phyloP scores from a whole-genome alignment of 2,888 invertebrate species.

The Cryptosula pallasiana region DNA sequence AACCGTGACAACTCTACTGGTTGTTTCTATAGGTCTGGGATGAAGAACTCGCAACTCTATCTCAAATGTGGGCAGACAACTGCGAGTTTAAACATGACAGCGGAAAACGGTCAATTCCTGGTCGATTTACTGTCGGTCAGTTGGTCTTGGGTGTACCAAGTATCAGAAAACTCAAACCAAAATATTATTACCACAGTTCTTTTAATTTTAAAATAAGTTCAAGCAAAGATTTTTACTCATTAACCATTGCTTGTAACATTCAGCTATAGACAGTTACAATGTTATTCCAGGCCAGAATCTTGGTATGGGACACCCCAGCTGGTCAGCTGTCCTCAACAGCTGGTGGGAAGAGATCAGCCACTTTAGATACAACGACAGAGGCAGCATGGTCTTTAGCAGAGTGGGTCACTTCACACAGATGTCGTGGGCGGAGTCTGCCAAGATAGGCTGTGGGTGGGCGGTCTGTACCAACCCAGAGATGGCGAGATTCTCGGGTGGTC shows the following conservation, averaged over 20 bases:
- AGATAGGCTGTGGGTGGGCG: conserved; percentile 11
- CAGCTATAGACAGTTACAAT: neutral
- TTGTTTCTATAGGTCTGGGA: conserved; percentile 25
- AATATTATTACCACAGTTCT: neutral
- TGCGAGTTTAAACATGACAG: conserved; percentile 27
- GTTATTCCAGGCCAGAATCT: conserved; percentile 14
- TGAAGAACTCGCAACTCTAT: conserved; percentile 24
- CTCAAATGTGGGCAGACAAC: conserved; percentile 27
- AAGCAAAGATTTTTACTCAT: neutral
- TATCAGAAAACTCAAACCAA: neutral
- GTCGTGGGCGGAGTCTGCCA: conserved; percentile 21
- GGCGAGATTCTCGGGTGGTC: neutral
- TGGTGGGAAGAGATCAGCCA: conserved; percentile 7
- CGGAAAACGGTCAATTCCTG: conserved; percentile 23
- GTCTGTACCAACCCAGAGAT: neutral
- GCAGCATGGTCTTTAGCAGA: neutral
- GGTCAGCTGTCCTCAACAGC: neutral
- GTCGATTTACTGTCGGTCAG: conserved; percentile 24
- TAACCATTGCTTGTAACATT: neutral
- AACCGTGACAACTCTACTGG: neutral
- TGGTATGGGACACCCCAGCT: conserved; percentile 4
- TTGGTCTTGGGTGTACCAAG: too few species aligned
- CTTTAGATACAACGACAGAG: neutral
- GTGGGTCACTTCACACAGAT: conserved; percentile 24
- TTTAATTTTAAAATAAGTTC: neutral